Base-by-base conservation (phyloP, 2,797 vertebrate genomes). In the Poecilia wingei region DNA sequence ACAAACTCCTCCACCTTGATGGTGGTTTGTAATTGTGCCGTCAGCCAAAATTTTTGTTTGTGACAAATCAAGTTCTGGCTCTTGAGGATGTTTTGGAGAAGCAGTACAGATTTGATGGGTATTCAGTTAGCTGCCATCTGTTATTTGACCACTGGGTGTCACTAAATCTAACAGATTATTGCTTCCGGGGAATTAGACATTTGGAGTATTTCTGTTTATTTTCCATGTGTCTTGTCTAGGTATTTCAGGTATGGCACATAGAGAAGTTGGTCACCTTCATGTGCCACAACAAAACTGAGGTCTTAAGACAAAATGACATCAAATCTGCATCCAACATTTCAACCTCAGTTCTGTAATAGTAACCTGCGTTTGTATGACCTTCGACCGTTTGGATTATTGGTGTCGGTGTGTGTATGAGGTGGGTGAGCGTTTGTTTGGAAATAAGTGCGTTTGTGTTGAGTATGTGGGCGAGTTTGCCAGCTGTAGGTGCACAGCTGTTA, bases 61-160 rank as follows among this genome's bases (percentile, higher is more conserved):
- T 18, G 43, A 43, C 7, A 79, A 73, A 49, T 16, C 22, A 5
- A 28, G 20, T 18, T 13, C 13, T n/a, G 59, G 16, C 33, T 72
- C 25, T 22, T 22, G n/a, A 61, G 31, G 28, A 72, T 8, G 8
- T 4, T 31, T 69, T 20, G 4, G 12, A 3, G 8, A 12, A 47
- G 9, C 66, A 43, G 43, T 10, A 28, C 25, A 6, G 22, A 70
- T 70, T 18, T 16, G 43, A 70, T 18, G 8, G 0, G 61, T 18
- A n/a, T 59, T 36, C 14, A 20, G 4, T 49, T 51, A 18, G 43
- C 61, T 78, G 71, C 57, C 41, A 53, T 74, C 36, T 79, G 36
- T 20, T 45, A 45, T 25, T 66, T 74, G 47, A 14, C 71, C 77
- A 79, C 45, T 25, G 45, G 59, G 57, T 79, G 77, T 66, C 77